These are phyloP conservation scores for Dermochelys coriacea DNA, from an alignment of 2,797 vertebrate genomes.

Conservation along the genomic window DNA sequence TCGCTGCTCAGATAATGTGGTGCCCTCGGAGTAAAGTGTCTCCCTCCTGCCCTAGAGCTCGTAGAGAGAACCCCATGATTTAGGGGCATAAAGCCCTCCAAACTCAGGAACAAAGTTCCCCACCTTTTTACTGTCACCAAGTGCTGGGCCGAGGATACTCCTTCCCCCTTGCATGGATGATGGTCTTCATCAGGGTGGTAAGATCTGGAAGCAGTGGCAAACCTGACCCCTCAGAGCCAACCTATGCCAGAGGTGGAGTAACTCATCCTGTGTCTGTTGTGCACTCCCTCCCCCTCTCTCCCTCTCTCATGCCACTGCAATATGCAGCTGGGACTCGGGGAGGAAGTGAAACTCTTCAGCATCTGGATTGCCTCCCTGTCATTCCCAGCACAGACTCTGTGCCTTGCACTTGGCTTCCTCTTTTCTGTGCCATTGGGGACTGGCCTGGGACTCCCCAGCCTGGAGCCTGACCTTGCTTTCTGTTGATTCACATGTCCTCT, in stretches of 20 bases:
- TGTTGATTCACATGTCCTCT: not conserved
- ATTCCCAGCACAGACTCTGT: not conserved
- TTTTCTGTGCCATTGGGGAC: not conserved
- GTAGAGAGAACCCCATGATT: not conserved
- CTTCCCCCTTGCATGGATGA: not conserved
- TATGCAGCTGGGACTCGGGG: not conserved
- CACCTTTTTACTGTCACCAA: not conserved
- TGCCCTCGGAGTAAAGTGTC: not conserved
- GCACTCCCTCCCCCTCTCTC: no score
- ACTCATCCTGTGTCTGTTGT: not conserved
- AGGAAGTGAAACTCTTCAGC: not conserved
- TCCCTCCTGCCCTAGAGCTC: not conserved
- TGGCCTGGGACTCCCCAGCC: accelerated
- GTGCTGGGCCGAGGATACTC: not conserved
- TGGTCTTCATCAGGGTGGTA: accelerated
- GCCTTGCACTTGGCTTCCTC: not conserved
- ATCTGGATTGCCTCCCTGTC: not conserved
- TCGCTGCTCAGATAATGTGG: not conserved
- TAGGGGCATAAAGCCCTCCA: not conserved
- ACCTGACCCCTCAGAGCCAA: not conserved
- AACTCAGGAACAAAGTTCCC: not conserved
- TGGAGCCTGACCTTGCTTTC: not conserved
- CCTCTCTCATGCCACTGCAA: accelerated
- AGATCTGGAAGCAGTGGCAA: not conserved
- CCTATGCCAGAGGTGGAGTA: accelerated